These are phyloP conservation scores for Pycnonotus jocosus DNA, from an alignment of 2,113 vertebrate species.

Conservation along the genomic window DNA sequence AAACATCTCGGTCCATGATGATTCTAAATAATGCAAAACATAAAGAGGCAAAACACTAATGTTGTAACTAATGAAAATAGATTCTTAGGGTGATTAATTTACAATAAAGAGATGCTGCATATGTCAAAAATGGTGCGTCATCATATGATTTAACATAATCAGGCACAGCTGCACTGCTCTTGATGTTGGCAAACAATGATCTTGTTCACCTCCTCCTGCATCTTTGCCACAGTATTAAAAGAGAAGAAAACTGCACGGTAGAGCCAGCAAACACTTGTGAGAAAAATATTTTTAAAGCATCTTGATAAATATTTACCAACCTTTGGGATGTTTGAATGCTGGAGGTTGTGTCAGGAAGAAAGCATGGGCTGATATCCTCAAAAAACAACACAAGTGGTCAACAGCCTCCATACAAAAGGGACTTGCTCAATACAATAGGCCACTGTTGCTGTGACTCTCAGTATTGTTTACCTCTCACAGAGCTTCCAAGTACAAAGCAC, in stretches of 20 bases:
- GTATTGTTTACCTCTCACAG: constrained; percentile 57
- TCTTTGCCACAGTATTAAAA: background rate
- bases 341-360: constrained; percentile 46
- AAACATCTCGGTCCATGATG: constrained; percentile 6
- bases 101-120: constrained; percentile 34
- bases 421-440: constrained; percentile 48
- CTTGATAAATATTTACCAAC: constrained; percentile 33
- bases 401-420: background rate
- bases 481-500: constrained; percentile 38
- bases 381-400: constrained; percentile 49
- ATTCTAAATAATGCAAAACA: constrained; percentile 59
- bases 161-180: background rate
- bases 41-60: constrained; percentile 6
- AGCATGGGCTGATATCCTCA: constrained; percentile 34
- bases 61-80: constrained; percentile 51
- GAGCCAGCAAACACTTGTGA: background rate
- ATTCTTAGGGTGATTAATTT: constrained; percentile 38
- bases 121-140: constrained; percentile 49
- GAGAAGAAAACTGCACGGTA: background rate
- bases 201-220: constrained; percentile 2
- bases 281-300: constrained; percentile 20
- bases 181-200: constrained; percentile 20
- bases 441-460: constrained; percentile 38
- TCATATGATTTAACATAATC: constrained; percentile 17
- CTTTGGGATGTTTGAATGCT: constrained; percentile 26